These are phyloP conservation scores for Anolis apletophallus DNA, from an alignment of 2,797 vertebrate species.

Conservation along the genomic window DNA sequence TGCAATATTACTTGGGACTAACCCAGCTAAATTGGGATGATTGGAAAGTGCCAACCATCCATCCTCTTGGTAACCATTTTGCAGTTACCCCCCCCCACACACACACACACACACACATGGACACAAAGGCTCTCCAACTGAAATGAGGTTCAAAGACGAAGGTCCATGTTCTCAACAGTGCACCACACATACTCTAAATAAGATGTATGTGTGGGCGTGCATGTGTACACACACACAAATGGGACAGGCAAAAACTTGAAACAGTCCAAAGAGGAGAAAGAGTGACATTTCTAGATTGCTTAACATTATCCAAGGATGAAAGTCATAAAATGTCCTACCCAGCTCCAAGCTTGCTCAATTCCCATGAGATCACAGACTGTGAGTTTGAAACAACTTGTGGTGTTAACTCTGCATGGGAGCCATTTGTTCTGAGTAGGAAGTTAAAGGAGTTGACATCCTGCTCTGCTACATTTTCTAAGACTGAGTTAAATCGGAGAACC, in stretches of 20 bases:
- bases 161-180: background rate
- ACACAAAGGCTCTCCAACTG: too few species aligned
- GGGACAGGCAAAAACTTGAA: background rate
- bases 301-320: slow-evolving; percentile 65
- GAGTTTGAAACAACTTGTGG: slow-evolving; percentile 56
- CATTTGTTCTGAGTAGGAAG: slow-evolving; percentile 66
- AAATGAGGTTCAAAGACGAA: background rate
- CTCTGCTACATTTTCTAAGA: slow-evolving; percentile 74
- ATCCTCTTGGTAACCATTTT: too few species aligned
- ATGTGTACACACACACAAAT: background rate
- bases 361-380: slow-evolving; percentile 55
- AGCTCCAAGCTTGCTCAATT: slow-evolving; percentile 67
- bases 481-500: slow-evolving; percentile 67
- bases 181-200: background rate
- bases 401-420: slow-evolving; percentile 46
- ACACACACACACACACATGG: too few species aligned
- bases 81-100: too few species aligned
- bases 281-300: slow-evolving; percentile 55
- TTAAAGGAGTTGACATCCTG: slow-evolving; percentile 71
- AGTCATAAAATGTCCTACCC: slow-evolving; percentile 40
- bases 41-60: too few species aligned
- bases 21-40: too few species aligned
- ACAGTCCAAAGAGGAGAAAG: slow-evolving; percentile 21
- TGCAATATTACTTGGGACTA: too few species aligned
- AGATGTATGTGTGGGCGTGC: background rate